phyloP scores from a whole-genome alignment of 2,888 invertebrate species.

The Cyclophora punctaria region DNA sequence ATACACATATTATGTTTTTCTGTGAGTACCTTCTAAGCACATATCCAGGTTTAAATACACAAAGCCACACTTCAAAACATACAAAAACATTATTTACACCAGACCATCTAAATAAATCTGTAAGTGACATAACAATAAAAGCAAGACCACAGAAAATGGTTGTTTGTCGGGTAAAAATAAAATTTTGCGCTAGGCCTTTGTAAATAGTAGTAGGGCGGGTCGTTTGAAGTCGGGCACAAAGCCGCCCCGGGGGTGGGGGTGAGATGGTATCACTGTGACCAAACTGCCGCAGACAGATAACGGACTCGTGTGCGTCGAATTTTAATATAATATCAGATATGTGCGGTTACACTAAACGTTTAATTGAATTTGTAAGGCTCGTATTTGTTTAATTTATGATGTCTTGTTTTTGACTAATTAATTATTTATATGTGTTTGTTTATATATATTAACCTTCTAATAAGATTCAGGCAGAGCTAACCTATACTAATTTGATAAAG shows the following conservation, averaged over 20 bases:
- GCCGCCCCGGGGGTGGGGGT: conserved; percentile 32
- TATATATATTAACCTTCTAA: too few relatives aligned
- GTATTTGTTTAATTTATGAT: conserved; percentile 2
- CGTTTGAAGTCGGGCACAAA: conserved; percentile 57
- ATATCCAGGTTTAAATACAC: too few relatives aligned
- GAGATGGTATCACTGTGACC: conserved; percentile 59
- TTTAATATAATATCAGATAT: conserved; percentile 47
- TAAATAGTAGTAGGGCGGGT: conserved; percentile 46
- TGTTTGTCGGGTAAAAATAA: conserved; percentile 41
- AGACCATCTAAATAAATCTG: conserved; percentile 5
- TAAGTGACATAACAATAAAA: conserved; percentile 28
- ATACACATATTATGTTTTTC: too few relatives aligned
- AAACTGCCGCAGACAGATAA: conserved; percentile 68
- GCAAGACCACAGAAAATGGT: conserved; percentile 16
- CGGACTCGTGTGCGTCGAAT: conserved; percentile 54
- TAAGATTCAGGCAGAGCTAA: too few relatives aligned
- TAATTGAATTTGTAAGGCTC: conserved; percentile 34
- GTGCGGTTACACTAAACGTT: conserved; percentile 33
- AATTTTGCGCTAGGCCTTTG: conserved; percentile 44
- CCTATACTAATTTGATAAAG: too few relatives aligned
- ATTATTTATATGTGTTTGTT: too few relatives aligned
- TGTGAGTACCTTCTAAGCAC: too few relatives aligned
- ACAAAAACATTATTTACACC: background rate
- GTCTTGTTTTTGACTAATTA: conserved; percentile 9
- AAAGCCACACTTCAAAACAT: too few relatives aligned